Base-by-base conservation (phyloP, 2,113 vertebrate genomes). In the Neopipo cinnamomea region DNA sequence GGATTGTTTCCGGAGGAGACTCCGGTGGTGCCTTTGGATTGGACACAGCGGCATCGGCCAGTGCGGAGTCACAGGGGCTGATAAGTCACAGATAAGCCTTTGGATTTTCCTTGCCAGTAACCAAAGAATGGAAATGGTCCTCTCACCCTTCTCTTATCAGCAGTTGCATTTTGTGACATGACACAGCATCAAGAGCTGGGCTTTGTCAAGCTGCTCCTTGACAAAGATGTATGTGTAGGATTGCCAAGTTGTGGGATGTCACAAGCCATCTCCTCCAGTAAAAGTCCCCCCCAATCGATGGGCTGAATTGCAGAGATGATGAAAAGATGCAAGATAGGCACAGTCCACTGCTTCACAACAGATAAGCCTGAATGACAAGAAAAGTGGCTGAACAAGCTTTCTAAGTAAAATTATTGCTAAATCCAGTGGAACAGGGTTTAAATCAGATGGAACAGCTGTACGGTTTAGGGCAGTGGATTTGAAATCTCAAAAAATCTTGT, bases 61-160 rank as follows among this genome's bases (percentile, higher is more conserved):
- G 35, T 4, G 49, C 15, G 2, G 59, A 61, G 53, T 75, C 55
- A 68, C 7, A 0, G 81, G 8, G 30, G 15, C 44, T 4, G 3
- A 20, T 4, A 53, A 70, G 27, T 10, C 6, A 4, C 31, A 47
- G 84, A 77, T 23, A 59, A 89, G 4, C 41, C 35, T 41, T 41
- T 46, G 52, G 23, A 4, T 65, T 91, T 72, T n/a, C 14, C 18
- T 84, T 78, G 30, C 72, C 39, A 21, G 39, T 21, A 87, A 52
- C 19, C 55, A 56, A 75, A 52, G 68, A 56, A 44, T 46, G 56
- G 46, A 55, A 65, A 42, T 1, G 8, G 18, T 79, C 81, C 44
- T 80, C 56, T 63, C 0, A 0, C 42, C 30, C 28, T 35, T 39
- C 39, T 73, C 22, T 70, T 35, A 42, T 3, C 1, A 0, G 21